Base-by-base conservation (phyloP, 2,113 vertebrate species). In the Rissa tridactyla region DNA sequence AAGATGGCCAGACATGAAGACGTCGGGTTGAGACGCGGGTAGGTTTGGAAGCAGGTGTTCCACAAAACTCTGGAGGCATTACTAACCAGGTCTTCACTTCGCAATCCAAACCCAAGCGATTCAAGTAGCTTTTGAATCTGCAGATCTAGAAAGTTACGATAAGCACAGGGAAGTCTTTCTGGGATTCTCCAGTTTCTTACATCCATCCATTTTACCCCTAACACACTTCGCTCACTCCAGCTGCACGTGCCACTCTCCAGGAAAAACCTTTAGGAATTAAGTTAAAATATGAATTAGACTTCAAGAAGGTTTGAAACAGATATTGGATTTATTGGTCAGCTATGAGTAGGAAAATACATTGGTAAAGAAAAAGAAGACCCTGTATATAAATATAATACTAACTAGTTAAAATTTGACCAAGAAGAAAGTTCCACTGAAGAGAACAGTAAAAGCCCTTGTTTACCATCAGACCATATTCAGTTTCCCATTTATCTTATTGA, bases 341-440 rank as follows among this genome's bases (percentile, higher is more conserved):
- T 99, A 99, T 99, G 99, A 99, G 99, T 99, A 99, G 99, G 99
- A 99, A 99, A 99, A 99, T 99, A 99, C 99, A 99, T 99, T 98
- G 98, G 99, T 99, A 99, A 99, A 99, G 99, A 98, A 99, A 98
- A 98, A 99, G 98, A 99, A 98, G 98, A 99, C 99, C 98, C 98
- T 99, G 99, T 99, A 98, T 99, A 99, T 99, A 99, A 99, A 99
- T 99, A 98, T 97, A 99, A 98, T 97, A 99, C 99, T 97, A 98
- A 97, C 98, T 99, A 99, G 98, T 99, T 98, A 98, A 98, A 99
- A 98, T 98, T 98, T 98, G 98, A 99, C 98, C 98, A 98, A 99
- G 98, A 98, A 99, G 98, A 99, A 98, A 97, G 94, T 98, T 98
- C 98, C 98, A 98, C 98, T 98, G 98, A 99, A 98, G 98, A 99